Conservation (phyloP, 2,797 vertebrate species). For the Cuculus canorus region DNA sequence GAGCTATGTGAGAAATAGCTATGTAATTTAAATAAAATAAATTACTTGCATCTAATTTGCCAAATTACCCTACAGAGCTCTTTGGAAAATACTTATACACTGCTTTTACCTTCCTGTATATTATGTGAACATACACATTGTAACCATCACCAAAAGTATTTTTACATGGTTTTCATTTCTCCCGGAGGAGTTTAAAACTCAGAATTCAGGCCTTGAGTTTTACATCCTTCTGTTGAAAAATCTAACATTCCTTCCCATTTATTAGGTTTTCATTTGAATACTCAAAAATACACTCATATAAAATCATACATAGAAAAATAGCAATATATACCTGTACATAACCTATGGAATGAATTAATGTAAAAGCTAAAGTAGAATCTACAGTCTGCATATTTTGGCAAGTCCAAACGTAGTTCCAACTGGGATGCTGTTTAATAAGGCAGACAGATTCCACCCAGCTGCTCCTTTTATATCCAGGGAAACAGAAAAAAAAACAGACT, state of each 20-base stretch:
- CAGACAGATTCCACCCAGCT: conserved; percentile 21
- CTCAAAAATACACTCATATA: background rate
- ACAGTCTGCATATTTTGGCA: background rate
- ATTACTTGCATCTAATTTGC: background rate
- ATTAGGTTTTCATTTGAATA: background rate
- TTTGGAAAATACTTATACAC: background rate
- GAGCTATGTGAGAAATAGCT: background rate
- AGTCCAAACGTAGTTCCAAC: background rate
- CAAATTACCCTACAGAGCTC: background rate
- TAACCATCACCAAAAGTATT: background rate
- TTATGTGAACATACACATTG: background rate
- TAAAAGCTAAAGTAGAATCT: background rate
- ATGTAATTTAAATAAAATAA: background rate
- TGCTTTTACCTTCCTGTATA: background rate
- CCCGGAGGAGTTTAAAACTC: background rate
- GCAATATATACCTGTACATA: background rate
- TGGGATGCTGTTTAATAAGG: conserved; percentile 24
- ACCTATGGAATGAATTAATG: background rate
- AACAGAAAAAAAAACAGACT: background rate
- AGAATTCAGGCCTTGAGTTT: background rate
- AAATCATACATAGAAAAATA: background rate
- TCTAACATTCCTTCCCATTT: background rate
- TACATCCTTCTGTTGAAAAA: background rate
- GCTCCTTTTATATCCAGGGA: conserved; percentile 19
- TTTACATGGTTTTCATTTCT: background rate